Conservation (phyloP, 2,797 vertebrate species). For the Acanthiza pusilla region DNA sequence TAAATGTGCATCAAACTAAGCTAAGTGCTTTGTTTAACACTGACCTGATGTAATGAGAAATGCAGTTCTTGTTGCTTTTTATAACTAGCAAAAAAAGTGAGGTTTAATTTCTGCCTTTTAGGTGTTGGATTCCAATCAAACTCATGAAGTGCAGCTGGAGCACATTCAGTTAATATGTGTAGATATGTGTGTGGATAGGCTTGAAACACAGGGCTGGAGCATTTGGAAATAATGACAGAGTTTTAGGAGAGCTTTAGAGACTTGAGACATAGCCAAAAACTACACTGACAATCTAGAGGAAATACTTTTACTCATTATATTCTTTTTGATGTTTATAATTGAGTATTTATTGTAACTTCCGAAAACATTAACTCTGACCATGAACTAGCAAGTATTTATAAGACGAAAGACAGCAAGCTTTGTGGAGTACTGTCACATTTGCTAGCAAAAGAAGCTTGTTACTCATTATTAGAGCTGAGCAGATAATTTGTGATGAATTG, state of each 20-base stretch:
- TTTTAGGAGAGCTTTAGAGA: slow-evolving; percentile 17
- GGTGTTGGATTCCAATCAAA: background rate
- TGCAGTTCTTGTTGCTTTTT: background rate
- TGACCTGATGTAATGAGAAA: background rate
- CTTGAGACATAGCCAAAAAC: slow-evolving; percentile 21
- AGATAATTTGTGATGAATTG: background rate
- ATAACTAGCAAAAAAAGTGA: background rate
- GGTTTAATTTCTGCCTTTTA: background rate
- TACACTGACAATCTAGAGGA: slow-evolving; percentile 14
- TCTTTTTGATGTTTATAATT: slow-evolving; percentile 16
- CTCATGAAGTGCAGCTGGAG: background rate
- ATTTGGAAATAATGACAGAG: background rate
- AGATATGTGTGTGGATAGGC: background rate
- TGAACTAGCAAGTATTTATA: background rate
- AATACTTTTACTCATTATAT: background rate
- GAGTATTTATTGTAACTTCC: slow-evolving; percentile 17
- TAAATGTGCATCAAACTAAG: background rate
- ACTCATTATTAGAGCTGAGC: background rate
- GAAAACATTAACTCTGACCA: background rate
- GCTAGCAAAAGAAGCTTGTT: background rate
- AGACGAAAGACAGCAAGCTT: background rate
- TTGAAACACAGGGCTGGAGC: background rate
- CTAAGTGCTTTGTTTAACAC: background rate
- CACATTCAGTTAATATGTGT: background rate
- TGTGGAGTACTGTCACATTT: background rate